Evolutionary conservation across 2,113 vertebrate genomes (phyloP).

Genomic region (Stercorarius parasiticus): DNA sequence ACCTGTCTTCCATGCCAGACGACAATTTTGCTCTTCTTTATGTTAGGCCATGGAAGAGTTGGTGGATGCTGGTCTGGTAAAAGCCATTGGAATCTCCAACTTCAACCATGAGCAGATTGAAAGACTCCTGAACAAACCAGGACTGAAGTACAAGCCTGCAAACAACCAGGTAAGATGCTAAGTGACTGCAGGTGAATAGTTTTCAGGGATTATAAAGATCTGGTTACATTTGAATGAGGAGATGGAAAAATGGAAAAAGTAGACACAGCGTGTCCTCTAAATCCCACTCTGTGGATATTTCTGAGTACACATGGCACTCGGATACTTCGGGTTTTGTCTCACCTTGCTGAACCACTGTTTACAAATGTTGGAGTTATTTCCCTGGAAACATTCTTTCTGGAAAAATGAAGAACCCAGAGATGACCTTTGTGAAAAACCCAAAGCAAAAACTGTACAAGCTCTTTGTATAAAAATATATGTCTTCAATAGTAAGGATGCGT

Average conservation of each 20-base stretch:
- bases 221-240: too few species aligned
- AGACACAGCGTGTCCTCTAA: background rate
- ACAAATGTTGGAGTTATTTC: background rate
- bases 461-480: background rate
- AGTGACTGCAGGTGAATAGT: background rate
- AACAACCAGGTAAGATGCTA: conserved; percentile 80
- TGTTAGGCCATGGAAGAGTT: conserved; percentile 88
- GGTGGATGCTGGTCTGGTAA: conserved; percentile 85
- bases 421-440: background rate
- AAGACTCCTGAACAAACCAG: conserved; percentile 84
- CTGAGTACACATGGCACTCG: background rate
- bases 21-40: background rate
- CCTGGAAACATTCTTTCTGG: background rate
- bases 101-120: conserved; percentile 86
- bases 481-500: background rate
- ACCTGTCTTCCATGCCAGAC: background rate
- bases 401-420: background rate
- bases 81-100: conserved; percentile 89
- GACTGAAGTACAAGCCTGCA: conserved; percentile 84
- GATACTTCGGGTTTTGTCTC: background rate
- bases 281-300: background rate
- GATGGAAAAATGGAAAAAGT: background rate
- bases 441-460: background rate
- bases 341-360: background rate
- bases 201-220: background rate